A percentile compares a stretch with the other conserved stretches of the same genome.
phyloP scores from a whole-genome alignment of 2,888 invertebrate species.

The Amphipoea lucens region DNA sequence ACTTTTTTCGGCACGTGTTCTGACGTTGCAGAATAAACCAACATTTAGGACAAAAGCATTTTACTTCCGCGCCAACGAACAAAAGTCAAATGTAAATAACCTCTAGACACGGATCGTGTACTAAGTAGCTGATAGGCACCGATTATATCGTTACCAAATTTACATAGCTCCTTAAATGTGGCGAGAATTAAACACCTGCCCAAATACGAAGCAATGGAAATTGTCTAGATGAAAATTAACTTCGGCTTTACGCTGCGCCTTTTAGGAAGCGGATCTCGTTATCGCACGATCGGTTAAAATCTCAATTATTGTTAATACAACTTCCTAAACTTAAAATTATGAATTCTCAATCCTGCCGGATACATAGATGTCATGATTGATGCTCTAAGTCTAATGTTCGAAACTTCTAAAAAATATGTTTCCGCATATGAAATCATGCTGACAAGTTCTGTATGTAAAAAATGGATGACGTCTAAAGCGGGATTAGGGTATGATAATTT shows the following conservation, averaged over 20 bases:
- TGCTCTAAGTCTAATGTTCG: slow-evolving; percentile 67
- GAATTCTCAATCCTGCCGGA: slow-evolving; percentile 85
- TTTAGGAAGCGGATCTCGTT: slow-evolving; percentile 87
- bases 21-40: slow-evolving; percentile 68
- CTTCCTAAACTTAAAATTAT: slow-evolving; percentile 86
- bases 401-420: slow-evolving; percentile 73
- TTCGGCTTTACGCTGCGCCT: slow-evolving; percentile 63
- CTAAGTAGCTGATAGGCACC: slow-evolving; percentile 75
- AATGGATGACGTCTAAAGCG: slow-evolving; percentile 57
- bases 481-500: slow-evolving; percentile 63
- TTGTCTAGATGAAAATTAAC: slow-evolving; percentile 64
- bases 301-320: slow-evolving; percentile 80
- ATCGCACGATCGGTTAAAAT: slow-evolving; percentile 79
- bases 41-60: slow-evolving; percentile 83
- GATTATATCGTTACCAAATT: slow-evolving; percentile 69
- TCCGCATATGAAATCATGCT: slow-evolving; percentile 86
- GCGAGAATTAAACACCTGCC: slow-evolving; percentile 56
- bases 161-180: slow-evolving; percentile 73
- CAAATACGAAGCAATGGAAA: slow-evolving; percentile 74
- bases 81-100: slow-evolving; percentile 90
- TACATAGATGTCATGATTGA: slow-evolving; percentile 81
- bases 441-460: slow-evolving; percentile 70
- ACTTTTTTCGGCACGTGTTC: slow-evolving; percentile 49
- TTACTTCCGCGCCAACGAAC: slow-evolving; percentile 86
- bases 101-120: slow-evolving; percentile 80